A percentile compares a stretch with the other conserved stretches of the same genome.
phyloP scores from a whole-genome alignment of 2,113 vertebrate species.

The Limnothrissa miodon region DNA sequence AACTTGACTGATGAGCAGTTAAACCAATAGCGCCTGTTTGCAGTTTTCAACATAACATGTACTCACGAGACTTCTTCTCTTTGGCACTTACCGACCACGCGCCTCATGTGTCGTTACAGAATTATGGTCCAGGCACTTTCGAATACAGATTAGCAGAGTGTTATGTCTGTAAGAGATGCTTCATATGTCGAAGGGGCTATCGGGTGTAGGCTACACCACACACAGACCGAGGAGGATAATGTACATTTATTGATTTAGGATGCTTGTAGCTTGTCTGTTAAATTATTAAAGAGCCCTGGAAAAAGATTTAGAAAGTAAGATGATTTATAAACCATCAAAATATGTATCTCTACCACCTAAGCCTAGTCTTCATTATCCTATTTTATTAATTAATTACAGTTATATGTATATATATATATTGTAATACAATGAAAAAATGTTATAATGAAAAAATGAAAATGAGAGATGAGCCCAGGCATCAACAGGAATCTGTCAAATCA shows the following conservation, averaged over 20 bases:
- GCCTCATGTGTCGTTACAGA: not conserved
- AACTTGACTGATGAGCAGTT: slow-evolving; percentile 6
- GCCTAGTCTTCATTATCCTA: too few species aligned
- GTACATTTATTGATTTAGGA: not conserved
- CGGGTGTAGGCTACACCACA: not conserved
- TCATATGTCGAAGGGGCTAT: not conserved
- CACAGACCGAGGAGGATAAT: not conserved
- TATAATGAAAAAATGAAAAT: too few species aligned
- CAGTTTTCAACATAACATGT: not conserved
- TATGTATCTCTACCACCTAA: too few species aligned
- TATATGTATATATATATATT: too few species aligned
- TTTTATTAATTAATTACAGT: too few species aligned
- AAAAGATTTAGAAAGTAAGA: too few species aligned
- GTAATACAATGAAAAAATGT: too few species aligned
- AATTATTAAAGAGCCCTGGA: too few species aligned
- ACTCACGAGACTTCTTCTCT: not conserved
- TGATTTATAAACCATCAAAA: too few species aligned
- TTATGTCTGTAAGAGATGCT: not conserved
- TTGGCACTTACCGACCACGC: slow-evolving; percentile 5
- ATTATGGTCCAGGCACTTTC: not conserved
- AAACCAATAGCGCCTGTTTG: not conserved
- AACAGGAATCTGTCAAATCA: too few species aligned
- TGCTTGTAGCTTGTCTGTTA: too few species aligned
- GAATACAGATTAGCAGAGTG: not conserved
- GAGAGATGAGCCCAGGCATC: too few species aligned